Evolutionary conservation across 2,888 invertebrate genomes (phyloP).

Genomic region (Sicus ferrugineus): DNA sequence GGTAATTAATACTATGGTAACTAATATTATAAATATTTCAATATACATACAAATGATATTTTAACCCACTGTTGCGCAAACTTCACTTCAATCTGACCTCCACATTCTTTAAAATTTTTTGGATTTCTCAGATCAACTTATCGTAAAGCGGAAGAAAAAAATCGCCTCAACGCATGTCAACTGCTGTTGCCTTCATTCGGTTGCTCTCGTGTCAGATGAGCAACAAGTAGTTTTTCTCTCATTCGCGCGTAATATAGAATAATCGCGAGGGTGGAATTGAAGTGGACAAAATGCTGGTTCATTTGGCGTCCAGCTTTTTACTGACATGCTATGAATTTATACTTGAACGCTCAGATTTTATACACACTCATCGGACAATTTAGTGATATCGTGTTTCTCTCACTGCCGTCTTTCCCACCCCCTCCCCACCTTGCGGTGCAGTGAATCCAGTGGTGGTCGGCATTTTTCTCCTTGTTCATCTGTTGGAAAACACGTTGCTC

Average conservation of each 20-base stretch:
- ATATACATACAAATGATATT: not conserved
- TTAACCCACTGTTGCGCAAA: conserved; percentile 2
- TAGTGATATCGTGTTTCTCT: not conserved
- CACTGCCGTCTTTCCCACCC: not conserved
- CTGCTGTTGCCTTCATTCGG: conserved; percentile 10
- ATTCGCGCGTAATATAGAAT: conserved; percentile 9
- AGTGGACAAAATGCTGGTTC: not conserved
- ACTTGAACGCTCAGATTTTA: not conserved
- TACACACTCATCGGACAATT: not conserved
- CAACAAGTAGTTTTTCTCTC: conserved; percentile 4
- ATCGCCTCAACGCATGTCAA: conserved; percentile 8
- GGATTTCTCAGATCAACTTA: conserved; percentile 5
- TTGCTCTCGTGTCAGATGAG: conserved; percentile 13
- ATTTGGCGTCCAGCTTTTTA: not conserved
- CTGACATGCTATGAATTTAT: not conserved
- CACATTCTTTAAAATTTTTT: not conserved
- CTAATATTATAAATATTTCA: not conserved
- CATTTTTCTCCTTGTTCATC: too few species aligned
- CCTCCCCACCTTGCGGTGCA: too few species aligned
- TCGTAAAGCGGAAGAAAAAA: not conserved
- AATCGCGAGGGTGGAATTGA: conserved; percentile 35
- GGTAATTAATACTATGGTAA: not conserved
- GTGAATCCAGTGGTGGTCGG: too few species aligned
- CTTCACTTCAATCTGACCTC: not conserved
- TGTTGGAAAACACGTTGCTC: too few species aligned